Percentiles rank a stretch among this genome's conserved stretches.
phyloP scores from a whole-genome alignment of 1,140 invertebrate species.

The Lordiphosa mommai region DNA sequence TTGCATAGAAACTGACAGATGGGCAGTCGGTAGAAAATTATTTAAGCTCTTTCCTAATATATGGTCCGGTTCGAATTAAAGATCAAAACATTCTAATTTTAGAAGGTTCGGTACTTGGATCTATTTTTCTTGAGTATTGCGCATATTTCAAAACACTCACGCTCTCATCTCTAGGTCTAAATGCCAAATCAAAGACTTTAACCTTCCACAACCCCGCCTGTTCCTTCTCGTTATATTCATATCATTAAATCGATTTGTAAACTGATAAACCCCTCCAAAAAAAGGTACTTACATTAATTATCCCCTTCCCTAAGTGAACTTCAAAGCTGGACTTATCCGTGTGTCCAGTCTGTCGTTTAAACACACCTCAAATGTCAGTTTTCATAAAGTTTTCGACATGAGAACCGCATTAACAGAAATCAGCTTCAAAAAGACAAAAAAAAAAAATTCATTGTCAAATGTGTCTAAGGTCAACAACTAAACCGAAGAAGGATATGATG shows the following conservation, averaged over 20 bases:
- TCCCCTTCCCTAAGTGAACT: constrained; percentile 55
- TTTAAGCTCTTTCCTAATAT: no score
- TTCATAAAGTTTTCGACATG: constrained; percentile 62
- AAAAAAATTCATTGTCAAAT: constrained; percentile 5
- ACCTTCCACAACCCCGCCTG: constrained; percentile 17
- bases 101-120: no score
- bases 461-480: constrained; percentile 12
- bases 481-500: constrained; percentile 51
- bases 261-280: constrained; percentile 43
- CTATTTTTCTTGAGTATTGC: not conserved
- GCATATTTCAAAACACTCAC: not conserved
- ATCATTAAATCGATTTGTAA: constrained; percentile 66
- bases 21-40: no score
- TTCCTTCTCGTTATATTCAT: constrained; percentile 15
- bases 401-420: constrained; percentile 65
- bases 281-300: constrained; percentile 71
- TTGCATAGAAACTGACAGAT: no score
- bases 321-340: constrained; percentile 26
- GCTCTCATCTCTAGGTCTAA: constrained; percentile 2
- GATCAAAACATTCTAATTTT: no score
- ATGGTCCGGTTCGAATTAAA: no score
- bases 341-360: not conserved
- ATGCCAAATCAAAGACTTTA: constrained; percentile 8
- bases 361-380: constrained; percentile 76
- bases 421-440: not conserved